Conservation (phyloP, 2,797 vertebrate species). For the Myotis pilosus region DNA sequence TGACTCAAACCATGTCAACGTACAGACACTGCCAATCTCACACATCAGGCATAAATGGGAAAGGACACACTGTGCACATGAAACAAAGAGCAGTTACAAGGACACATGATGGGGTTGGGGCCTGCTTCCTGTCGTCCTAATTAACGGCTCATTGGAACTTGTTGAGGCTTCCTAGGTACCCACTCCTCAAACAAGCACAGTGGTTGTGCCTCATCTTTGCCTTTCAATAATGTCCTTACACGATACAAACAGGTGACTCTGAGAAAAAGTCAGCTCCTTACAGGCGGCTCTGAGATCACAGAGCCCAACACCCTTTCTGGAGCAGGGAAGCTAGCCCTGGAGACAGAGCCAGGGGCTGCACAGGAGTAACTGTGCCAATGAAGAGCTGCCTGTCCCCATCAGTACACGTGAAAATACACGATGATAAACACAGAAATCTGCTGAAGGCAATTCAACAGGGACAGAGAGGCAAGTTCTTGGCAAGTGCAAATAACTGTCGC, state of each 20-base stretch:
- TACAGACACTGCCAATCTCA: rapidly evolving
- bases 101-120: background rate
- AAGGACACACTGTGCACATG: background rate
- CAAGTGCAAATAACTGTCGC: background rate
- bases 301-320: background rate
- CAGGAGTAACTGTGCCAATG: rapidly evolving
- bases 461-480: background rate
- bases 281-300: background rate
- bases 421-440: rapidly evolving
- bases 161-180: background rate
- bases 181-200: background rate
- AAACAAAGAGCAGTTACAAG: background rate
- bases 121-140: background rate
- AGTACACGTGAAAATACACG: background rate
- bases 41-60: rapidly evolving
- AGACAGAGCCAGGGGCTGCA: rapidly evolving
- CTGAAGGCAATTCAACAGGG: rapidly evolving
- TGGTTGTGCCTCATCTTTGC: no score
- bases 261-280: rapidly evolving
- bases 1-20: background rate
- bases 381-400: background rate
- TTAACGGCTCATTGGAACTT: rapidly evolving
- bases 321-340: background rate
- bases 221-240: background rate
- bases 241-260: background rate